These are phyloP conservation scores for Oligia latruncula DNA, from an alignment of 2,888 invertebrate species.

Conservation along the genomic window DNA sequence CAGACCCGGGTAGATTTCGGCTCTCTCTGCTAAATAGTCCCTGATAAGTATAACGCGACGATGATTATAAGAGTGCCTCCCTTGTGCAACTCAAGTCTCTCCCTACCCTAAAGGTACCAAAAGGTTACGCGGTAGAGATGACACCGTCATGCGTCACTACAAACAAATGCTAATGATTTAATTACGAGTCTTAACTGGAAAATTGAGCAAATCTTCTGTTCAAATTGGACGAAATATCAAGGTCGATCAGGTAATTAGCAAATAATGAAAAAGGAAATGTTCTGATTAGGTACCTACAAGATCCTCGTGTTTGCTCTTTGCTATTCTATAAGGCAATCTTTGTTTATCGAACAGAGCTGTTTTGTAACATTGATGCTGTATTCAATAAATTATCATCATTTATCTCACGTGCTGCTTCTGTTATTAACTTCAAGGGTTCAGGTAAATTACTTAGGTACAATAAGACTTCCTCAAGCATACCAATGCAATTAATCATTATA, in stretches of 20 bases:
- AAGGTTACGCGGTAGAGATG: not conserved
- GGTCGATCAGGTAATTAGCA: conserved; percentile 32
- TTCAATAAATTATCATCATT: conserved; percentile 33
- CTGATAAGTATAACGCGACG: not conserved
- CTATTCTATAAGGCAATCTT: conserved; percentile 18
- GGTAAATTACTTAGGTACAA: conserved; percentile 43
- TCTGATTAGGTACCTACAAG: conserved; percentile 20
- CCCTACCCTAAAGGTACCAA: not conserved
- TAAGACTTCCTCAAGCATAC: conserved; percentile 52
- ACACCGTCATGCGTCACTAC: not conserved
- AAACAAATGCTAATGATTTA: conserved; percentile 21
- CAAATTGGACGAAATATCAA: conserved; percentile 41
- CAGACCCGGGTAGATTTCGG: not conserved
- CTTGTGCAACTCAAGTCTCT: not conserved
- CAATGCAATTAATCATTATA: conserved; percentile 35
- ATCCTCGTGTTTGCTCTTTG: conserved; percentile 17
- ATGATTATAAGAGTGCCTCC: not conserved
- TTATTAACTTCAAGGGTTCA: conserved; percentile 55
- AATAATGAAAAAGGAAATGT: conserved; percentile 38
- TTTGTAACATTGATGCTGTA: conserved; percentile 34
- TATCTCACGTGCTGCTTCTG: conserved; percentile 41
- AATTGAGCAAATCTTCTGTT: conserved; percentile 9
- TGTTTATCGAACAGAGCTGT: conserved; percentile 11
- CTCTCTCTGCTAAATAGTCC: not conserved
- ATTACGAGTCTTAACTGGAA: conserved; percentile 7